Base-by-base conservation (phyloP, 2,888 invertebrate genomes). In the Pyrrhopygopsis socrates region DNA sequence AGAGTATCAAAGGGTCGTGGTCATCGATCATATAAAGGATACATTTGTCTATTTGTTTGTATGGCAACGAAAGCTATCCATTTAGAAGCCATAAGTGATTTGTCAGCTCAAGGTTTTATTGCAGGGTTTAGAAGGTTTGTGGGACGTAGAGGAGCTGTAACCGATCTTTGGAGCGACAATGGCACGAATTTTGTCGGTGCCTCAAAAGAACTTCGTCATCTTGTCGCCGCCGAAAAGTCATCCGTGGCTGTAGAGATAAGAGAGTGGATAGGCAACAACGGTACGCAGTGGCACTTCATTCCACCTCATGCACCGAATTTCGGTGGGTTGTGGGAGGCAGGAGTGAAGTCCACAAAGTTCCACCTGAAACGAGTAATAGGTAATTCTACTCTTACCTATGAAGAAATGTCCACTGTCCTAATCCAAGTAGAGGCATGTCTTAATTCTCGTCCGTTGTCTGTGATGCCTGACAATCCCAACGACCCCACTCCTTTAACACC, bases 1-100 rank as follows among this genome's bases (percentile, higher is more conserved):
- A 29, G 71, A 2, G 30, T 30, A 4, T 29, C 45, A 3, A 70
- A 70, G n/a, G 70, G 70, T 22, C 24, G 20, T 29, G 45, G 70
- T n/a, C 18, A 70, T 70, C 24, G 50, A 27, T 70, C 70, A 27
- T 18, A 45, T 9, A 70, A 70, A 24, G 70, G 45, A 54, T 73
- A 34, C 11, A 34, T 34, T 11, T 34, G 34, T 34, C 11, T 34
- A 11, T 34, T 34, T 34, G 11, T 34, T n/a, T 50, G 50, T 50
- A 50, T 50, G 50, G 50, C 50, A n/a, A 50, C 50, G 2, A 20
- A 8, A 50, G 50, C 50, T 18, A 45, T 45, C 9, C 45, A 50
- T 8, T 50, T 50, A 50, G 50, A 50, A n/a, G 50, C 8, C n/a
- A 13, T 50, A n/a, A 50, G n/a, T 8, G 50, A 50, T 13, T n/a